phyloP scores from a whole-genome alignment of 2,888 invertebrate species.

The Rotaria sp. region DNA sequence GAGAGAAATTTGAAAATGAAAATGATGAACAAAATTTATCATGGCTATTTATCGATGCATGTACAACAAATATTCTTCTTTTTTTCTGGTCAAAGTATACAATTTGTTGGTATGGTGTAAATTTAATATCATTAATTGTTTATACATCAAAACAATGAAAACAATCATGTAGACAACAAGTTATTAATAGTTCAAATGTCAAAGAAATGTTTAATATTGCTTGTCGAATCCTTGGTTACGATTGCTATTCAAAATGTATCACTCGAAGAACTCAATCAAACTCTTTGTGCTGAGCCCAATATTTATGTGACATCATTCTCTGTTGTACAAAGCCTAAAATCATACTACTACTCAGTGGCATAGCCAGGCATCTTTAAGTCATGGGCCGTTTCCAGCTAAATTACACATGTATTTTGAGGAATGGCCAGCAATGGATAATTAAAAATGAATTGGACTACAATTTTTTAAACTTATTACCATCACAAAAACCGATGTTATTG shows the following conservation, averaged over 20 bases:
- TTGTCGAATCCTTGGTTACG: constrained; percentile 72
- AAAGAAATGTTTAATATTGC: constrained; percentile 75
- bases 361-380: too few species aligned
- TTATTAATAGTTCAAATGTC: constrained; percentile 63
- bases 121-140: constrained; percentile 48
- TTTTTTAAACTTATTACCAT: too few species aligned
- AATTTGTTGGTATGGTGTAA: constrained; percentile 81
- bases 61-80: constrained; percentile 59
- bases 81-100: constrained; percentile 86
- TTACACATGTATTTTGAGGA: too few species aligned
- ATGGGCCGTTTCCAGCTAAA: too few species aligned
- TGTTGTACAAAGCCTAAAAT: constrained; percentile 74
- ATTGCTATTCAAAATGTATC: constrained; percentile 76
- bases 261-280: constrained; percentile 67
- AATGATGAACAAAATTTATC: neutral
- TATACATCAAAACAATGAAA: too few species aligned
- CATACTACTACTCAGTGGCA: too few species aligned
- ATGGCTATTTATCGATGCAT: neutral
- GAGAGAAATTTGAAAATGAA: neutral
- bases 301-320: constrained; percentile 80
- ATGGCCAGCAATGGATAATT: too few species aligned
- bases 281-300: constrained; percentile 76
- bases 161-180: neutral
- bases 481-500: too few species aligned
- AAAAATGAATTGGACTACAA: too few species aligned